These are phyloP conservation scores for Lacerta viridis DNA, from an alignment of 2,797 vertebrate genomes.

Conservation along the genomic window DNA sequence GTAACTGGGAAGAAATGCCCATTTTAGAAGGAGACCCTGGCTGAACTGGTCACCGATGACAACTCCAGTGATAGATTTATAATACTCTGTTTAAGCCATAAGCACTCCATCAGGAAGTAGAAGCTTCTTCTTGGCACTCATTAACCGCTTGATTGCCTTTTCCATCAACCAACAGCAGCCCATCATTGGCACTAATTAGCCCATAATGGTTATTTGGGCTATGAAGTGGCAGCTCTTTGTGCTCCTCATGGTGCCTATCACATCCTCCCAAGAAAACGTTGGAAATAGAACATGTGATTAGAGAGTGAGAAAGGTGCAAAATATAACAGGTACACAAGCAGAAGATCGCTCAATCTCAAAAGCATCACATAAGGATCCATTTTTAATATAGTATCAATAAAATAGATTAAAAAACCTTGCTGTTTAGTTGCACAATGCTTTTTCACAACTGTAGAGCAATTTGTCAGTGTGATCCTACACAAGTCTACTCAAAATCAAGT, in stretches of 20 bases:
- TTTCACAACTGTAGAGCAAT: background rate
- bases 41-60: conserved; percentile 40
- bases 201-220: conserved; percentile 51
- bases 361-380: background rate
- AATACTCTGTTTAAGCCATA: conserved; percentile 63
- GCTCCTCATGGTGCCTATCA: background rate
- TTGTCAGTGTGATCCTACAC: background rate
- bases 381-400: background rate
- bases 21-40: conserved; percentile 1
- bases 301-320: background rate
- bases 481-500: background rate
- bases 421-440: background rate
- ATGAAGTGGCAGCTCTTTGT: conserved; percentile 1
- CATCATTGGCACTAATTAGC: conserved; percentile 54
- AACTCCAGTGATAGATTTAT: conserved; percentile 57
- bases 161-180: conserved; percentile 54
- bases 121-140: conserved; percentile 55
- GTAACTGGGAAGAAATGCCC: conserved; percentile 16
- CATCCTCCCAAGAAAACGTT: conserved; percentile 27
- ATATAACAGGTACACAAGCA: background rate
- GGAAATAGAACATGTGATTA: background rate
- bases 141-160: conserved; percentile 69
- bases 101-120: conserved; percentile 49
- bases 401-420: background rate
- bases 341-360: background rate